phyloP scores from a whole-genome alignment of 1,140 invertebrate genomes.

The Diploscapter pachys region DNA sequence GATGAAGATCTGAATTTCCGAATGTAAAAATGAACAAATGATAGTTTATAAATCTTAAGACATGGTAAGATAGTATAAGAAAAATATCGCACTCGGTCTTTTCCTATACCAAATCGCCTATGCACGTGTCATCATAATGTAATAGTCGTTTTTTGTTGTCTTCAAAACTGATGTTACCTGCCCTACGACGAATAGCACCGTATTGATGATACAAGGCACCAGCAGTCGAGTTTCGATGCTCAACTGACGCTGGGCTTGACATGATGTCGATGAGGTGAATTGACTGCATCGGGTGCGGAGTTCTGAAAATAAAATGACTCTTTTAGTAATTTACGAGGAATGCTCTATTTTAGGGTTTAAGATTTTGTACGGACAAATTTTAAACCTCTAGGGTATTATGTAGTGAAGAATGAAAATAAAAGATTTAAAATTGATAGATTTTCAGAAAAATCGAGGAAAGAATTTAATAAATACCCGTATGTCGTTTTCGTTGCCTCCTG shows the following conservation, averaged over 20 bases:
- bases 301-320: conserved; percentile 11
- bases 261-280: conserved; percentile 34
- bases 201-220: conserved; percentile 44
- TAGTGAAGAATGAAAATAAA: conserved; percentile 7
- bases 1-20: conserved; percentile 9
- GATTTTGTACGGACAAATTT: neutral
- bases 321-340: conserved; percentile 9
- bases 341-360: conserved; percentile 12
- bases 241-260: conserved; percentile 34
- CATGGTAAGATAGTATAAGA: too few relatives aligned
- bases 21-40: too few relatives aligned
- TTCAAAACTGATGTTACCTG: conserved; percentile 25
- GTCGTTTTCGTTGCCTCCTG: conserved; percentile 35
- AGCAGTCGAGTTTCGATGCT: conserved; percentile 44
- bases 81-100: too few relatives aligned
- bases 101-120: too few relatives aligned
- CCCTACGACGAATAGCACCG: conserved; percentile 42
- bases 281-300: conserved; percentile 18
- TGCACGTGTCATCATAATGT: too few relatives aligned
- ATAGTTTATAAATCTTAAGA: too few relatives aligned
- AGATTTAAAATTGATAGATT: neutral
- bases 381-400: neutral
- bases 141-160: too few relatives aligned
- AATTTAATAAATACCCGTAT: conserved; percentile 21
- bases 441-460: conserved; percentile 1